Percentiles rank a stretch among this genome's conserved stretches.
phyloP scores from a whole-genome alignment of 2,797 vertebrate genomes.

The Sebastes wilsoni region DNA sequence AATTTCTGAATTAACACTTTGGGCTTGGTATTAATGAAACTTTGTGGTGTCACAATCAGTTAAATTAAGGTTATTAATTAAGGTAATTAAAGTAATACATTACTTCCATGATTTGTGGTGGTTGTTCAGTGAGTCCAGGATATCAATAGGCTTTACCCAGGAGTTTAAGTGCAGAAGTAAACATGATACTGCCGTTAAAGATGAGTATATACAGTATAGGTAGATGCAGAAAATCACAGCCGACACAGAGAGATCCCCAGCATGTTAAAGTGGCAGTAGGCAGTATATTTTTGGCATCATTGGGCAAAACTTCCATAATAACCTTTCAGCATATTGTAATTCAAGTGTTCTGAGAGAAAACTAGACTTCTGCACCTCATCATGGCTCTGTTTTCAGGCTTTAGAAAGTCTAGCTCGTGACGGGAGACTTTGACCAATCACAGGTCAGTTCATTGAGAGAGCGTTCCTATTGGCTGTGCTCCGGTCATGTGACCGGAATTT shows the following conservation, averaged over 20 bases:
- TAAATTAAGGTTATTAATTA: neutral
- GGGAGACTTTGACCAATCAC: too few species aligned
- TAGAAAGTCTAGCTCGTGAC: rapidly evolving
- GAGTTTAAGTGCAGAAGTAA: neutral
- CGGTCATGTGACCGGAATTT: rapidly evolving
- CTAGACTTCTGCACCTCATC: too few species aligned
- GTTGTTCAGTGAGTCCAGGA: neutral
- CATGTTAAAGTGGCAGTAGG: neutral
- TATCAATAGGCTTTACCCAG: neutral
- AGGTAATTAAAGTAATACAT: neutral
- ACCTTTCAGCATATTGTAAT: too few species aligned
- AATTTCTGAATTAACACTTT: slow-evolving; percentile 14
- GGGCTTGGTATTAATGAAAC: neutral
- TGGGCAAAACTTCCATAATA: too few species aligned
- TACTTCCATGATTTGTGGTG: neutral
- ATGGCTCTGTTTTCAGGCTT: too few species aligned
- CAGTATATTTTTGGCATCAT: too few species aligned
- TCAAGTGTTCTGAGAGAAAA: too few species aligned
- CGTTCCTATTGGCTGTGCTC: too few species aligned
- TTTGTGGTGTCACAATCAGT: neutral
- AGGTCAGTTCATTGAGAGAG: rapidly evolving
- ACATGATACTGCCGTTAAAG: neutral
- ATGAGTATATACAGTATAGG: neutral
- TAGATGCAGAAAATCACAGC: neutral
- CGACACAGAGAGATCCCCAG: neutral